phyloP scores from a whole-genome alignment of 2,113 vertebrate genomes.

The Zapus hudsonius region DNA sequence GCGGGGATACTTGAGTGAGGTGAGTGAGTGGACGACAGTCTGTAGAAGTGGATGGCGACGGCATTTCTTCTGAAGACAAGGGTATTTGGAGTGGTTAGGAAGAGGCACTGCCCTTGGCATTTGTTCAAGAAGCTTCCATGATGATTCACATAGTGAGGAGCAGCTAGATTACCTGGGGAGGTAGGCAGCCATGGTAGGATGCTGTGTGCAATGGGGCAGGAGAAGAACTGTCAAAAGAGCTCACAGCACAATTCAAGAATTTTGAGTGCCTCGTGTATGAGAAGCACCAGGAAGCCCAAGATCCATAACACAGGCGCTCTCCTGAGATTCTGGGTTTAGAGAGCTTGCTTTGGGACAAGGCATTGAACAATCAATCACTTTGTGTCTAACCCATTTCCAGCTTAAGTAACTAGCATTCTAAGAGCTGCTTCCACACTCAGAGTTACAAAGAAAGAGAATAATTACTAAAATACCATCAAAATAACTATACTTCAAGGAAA shows the following conservation, averaged over 20 bases:
- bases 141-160: background rate
- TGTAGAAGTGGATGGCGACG: rapidly evolving
- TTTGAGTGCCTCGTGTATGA: background rate
- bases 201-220: background rate
- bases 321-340: background rate
- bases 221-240: background rate
- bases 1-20: background rate
- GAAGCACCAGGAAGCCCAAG: background rate
- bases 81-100: background rate
- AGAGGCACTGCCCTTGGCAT: background rate
- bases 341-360: background rate
- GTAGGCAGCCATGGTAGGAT: background rate
- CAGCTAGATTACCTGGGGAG: background rate
- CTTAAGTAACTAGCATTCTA: background rate
- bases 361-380: background rate
- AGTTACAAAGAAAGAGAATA: background rate
- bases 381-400: background rate
- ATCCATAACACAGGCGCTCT: background rate
- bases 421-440: background rate
- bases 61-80: background rate
- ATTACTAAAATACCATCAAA: background rate
- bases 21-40: too few relatives aligned
- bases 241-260: background rate
- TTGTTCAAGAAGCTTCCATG: background rate
- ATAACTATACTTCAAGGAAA: background rate